Conservation (phyloP, 2,113 vertebrate species). For the Galbula dea region DNA sequence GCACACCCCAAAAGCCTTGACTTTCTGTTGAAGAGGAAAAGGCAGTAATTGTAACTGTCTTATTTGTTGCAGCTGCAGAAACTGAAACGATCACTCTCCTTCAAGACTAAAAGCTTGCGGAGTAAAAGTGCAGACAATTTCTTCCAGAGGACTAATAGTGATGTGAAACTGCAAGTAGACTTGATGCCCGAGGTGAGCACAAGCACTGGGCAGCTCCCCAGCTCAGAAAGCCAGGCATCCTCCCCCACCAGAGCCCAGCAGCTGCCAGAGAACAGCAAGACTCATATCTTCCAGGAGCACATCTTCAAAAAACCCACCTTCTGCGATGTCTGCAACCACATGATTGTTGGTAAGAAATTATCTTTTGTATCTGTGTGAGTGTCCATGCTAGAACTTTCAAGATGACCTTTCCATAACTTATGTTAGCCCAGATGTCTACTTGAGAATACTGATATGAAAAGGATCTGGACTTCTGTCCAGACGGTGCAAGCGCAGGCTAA, state of each 20-base stretch:
- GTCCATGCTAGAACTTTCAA: rapidly evolving
- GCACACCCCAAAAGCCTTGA: background rate
- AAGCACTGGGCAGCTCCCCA: conserved; percentile 82
- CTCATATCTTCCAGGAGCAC: conserved; percentile 93
- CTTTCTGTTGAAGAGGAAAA: background rate
- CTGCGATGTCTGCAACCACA: conserved; percentile 98
- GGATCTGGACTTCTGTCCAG: background rate
- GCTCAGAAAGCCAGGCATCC: conserved; percentile 75
- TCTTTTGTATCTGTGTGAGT: background rate
- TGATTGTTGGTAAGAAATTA: conserved; percentile 93
- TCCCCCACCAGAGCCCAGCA: conserved; percentile 80
- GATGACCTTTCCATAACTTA: background rate
- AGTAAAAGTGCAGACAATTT: conserved; percentile 99
- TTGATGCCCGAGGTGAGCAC: conserved; percentile 83
- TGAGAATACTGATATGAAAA: background rate
- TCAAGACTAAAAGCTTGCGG: conserved; percentile 96
- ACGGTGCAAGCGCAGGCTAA: background rate
- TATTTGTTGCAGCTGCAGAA: conserved; percentile 87
- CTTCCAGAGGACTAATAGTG: conserved; percentile 85
- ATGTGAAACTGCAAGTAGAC: conserved; percentile 82
- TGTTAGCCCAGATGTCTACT: background rate
- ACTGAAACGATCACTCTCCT: conserved; percentile 94
- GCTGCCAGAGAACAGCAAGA: conserved; percentile 77
- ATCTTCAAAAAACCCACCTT: conserved; percentile 99
- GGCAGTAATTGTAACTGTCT: conserved; percentile 29